phyloP scores from a whole-genome alignment of 2,888 invertebrate species.

The Spodoptera picta region DNA sequence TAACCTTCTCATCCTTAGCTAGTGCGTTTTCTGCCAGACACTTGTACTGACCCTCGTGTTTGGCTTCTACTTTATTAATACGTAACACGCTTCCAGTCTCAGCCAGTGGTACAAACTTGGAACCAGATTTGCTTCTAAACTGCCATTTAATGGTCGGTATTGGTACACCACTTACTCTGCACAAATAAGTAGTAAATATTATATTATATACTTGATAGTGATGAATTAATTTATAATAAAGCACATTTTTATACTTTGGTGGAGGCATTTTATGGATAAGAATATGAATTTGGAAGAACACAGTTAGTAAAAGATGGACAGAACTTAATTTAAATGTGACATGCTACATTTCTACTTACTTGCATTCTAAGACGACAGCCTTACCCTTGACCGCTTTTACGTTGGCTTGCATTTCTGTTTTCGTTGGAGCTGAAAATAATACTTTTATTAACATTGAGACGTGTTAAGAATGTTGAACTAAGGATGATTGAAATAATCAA shows the following conservation, averaged over 20 bases:
- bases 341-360: constrained; percentile 29
- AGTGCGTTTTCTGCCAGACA: constrained; percentile 31
- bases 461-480: background rate
- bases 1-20: constrained; percentile 22
- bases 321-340: no score
- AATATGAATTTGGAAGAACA: no score
- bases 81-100: constrained; percentile 14
- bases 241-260: no score
- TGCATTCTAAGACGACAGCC: constrained; percentile 30
- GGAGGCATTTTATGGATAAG: no score
- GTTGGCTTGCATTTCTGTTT: background rate
- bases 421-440: constrained; percentile 32
- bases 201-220: background rate
- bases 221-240: background rate
- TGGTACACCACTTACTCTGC: constrained; percentile 30
- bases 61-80: constrained; percentile 8
- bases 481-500: no score
- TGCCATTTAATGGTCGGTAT: constrained; percentile 40
- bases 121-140: constrained; percentile 10
- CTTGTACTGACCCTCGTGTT: constrained; percentile 35
- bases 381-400: constrained; percentile 22
- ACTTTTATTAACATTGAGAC: background rate
- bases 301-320: no score
- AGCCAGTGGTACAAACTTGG: constrained; percentile 5
- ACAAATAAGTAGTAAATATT: background rate